A percentile compares a stretch with the other conserved stretches of the same genome.
These are phyloP conservation scores for Dendrophyllia cribrosa DNA, from an alignment of 64 coral and sea anemone genomes.

Conservation along the genomic window DNA sequence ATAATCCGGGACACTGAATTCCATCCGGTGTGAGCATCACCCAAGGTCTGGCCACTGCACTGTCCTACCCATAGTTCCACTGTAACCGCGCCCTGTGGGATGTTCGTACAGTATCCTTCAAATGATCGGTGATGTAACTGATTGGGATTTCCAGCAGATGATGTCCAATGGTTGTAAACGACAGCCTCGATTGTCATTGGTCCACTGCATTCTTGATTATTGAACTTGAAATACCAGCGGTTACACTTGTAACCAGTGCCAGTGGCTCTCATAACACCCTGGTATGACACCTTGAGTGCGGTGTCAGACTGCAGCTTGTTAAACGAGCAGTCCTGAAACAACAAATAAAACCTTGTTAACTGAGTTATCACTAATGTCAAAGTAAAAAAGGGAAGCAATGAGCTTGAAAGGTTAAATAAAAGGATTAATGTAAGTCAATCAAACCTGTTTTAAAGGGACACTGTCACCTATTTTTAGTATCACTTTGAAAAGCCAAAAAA, in stretches of 20 bases:
- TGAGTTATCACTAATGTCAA: too few species aligned
- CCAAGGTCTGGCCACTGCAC: neutral
- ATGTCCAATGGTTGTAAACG: neutral
- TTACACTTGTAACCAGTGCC: conserved; percentile 20
- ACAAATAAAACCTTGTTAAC: too few species aligned
- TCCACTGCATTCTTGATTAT: conserved; percentile 23
- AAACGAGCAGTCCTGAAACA: conserved; percentile 34
- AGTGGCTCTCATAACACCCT: neutral
- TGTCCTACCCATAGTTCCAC: conserved; percentile 65
- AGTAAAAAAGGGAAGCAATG: too few species aligned
- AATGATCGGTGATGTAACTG: neutral
- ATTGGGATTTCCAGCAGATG: neutral
- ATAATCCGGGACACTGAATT: neutral
- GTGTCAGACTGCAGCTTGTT: neutral
- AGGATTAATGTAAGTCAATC: too few species aligned
- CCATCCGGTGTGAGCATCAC: neutral
- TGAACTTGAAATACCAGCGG: conserved; percentile 67
- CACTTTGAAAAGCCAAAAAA: too few species aligned
- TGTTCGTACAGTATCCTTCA: conserved; percentile 52
- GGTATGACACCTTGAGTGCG: conserved; percentile 30
- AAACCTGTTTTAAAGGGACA: too few species aligned
- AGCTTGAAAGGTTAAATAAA: too few species aligned
- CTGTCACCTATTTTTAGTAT: too few species aligned
- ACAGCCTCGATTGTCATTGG: conserved; percentile 47
- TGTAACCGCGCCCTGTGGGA: neutral